These are phyloP conservation scores for Drosophila busckii DNA, from an alignment of 1,140 invertebrate genomes.

Conservation along the genomic window DNA sequence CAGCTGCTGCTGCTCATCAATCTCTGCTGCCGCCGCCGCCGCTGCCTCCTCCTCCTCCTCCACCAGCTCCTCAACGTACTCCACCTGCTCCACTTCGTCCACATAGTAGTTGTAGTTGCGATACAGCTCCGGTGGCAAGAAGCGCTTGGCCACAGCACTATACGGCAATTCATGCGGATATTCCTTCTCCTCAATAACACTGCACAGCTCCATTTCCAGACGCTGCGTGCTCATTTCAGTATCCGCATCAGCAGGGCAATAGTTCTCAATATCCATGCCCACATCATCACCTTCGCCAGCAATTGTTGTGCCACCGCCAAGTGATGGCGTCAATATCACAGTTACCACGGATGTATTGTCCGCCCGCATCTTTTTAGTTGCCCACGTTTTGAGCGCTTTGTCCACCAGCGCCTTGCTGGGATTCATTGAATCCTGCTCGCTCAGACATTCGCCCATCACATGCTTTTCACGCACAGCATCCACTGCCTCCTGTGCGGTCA, in stretches of 20 bases:
- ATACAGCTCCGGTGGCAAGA: constrained; percentile 64
- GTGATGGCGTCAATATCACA: constrained; percentile 93
- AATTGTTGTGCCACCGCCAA: constrained; percentile 79
- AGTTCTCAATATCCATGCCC: constrained; percentile 22
- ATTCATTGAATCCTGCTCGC: constrained; percentile 82
- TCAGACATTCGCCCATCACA: constrained; percentile 84
- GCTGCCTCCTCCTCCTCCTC: constrained; percentile 10
- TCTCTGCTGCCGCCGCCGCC: constrained; percentile 33
- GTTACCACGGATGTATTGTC: constrained; percentile 98
- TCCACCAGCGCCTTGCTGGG: constrained; percentile 95
- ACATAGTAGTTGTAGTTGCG: constrained; percentile 64
- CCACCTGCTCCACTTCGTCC: constrained; percentile 35
- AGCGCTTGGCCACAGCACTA: constrained; percentile 67
- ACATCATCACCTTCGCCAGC: constrained; percentile 16
- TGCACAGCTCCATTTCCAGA: constrained; percentile 27
- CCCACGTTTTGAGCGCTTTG: constrained; percentile 89
- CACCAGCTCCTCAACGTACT: background rate
- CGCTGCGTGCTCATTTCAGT: constrained; percentile 13
- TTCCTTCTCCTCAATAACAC: constrained; percentile 47
- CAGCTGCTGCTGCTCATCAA: constrained; percentile 1
- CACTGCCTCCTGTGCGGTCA: constrained; percentile 91
- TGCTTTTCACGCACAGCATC: constrained; percentile 88
- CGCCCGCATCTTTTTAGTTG: constrained; percentile 88
- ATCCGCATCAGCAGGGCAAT: constrained; percentile 7
- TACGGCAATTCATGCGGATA: constrained; percentile 55